These are phyloP conservation scores for Cheilosia scutellata DNA, from an alignment of 2,888 invertebrate species.

Conservation along the genomic window DNA sequence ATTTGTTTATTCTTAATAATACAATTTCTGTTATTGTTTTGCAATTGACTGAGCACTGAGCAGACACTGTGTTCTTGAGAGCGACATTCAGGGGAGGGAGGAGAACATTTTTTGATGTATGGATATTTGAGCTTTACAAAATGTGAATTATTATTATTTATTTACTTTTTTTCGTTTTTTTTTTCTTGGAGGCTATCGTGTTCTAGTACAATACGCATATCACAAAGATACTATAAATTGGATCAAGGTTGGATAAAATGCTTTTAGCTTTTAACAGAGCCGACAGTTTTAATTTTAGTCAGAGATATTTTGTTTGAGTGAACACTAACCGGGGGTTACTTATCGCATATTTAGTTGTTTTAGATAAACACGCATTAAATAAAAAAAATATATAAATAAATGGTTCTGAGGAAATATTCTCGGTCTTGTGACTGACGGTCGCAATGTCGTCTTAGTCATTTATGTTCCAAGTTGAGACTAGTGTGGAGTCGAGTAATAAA, in stretches of 20 bases:
- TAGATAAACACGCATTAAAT: background rate
- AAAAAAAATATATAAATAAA: background rate
- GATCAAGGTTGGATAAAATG: slow-evolving; percentile 44
- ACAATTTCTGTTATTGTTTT: slow-evolving; percentile 28
- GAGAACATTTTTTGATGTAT: slow-evolving; percentile 22
- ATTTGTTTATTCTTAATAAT: slow-evolving; percentile 4
- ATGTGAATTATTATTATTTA: background rate
- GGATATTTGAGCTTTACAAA: slow-evolving; percentile 43
- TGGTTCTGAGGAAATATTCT: background rate
- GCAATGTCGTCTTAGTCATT: too few relatives aligned
- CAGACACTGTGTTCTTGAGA: background rate
- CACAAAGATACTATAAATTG: background rate
- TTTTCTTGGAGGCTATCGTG: slow-evolving; percentile 21
- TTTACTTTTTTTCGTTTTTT: background rate
- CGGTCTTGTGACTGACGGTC: too few relatives aligned
- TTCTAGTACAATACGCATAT: slow-evolving; percentile 10
- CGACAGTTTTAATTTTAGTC: slow-evolving; percentile 27
- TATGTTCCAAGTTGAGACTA: too few relatives aligned
- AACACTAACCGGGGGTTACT: background rate
- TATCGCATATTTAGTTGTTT: background rate
- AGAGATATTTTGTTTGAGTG: background rate
- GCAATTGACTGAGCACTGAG: slow-evolving; percentile 77
- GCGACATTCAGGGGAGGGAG: background rate
- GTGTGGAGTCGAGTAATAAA: too few relatives aligned
- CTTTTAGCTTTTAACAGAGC: slow-evolving; percentile 6